Conservation (phyloP, 1,140 invertebrate species). For the Magallana gigas region DNA sequence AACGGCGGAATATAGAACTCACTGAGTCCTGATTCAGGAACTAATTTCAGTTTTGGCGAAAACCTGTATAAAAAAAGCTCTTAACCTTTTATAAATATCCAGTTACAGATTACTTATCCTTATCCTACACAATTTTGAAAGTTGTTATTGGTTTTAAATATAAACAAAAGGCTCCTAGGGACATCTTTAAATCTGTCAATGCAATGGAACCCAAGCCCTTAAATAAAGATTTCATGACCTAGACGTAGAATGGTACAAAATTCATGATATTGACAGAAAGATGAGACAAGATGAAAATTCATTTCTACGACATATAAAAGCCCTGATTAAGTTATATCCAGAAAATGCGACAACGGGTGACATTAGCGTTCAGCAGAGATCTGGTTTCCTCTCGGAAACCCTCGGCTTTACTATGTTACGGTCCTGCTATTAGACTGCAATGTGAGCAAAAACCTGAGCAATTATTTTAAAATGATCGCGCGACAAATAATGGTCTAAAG, state of each 20-base stretch:
- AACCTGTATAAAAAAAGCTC: too few relatives aligned
- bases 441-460: not conserved
- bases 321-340: not conserved
- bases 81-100: too few relatives aligned
- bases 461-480: conserved; percentile 20
- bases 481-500: conserved; percentile 21
- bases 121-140: too few relatives aligned
- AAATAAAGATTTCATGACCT: not conserved
- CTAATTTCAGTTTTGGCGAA: too few relatives aligned
- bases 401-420: not conserved
- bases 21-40: too few relatives aligned
- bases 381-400: not conserved
- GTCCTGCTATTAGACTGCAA: not conserved
- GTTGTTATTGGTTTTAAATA: too few relatives aligned
- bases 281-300: conserved; percentile 33
- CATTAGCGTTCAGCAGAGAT: not conserved
- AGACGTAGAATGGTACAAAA: conserved; percentile 11
- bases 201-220: not conserved
- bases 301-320: conserved; percentile 27
- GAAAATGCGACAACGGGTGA: conserved; percentile 4
- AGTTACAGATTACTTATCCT: too few relatives aligned
- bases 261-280: conserved; percentile 24
- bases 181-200: not conserved
- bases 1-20: too few relatives aligned
- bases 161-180: not conserved